Evolutionary conservation across 2,113 vertebrate genomes (phyloP), one percentile per base, ranked within the genome.

Genomic region (Labeo rohita): DNA sequence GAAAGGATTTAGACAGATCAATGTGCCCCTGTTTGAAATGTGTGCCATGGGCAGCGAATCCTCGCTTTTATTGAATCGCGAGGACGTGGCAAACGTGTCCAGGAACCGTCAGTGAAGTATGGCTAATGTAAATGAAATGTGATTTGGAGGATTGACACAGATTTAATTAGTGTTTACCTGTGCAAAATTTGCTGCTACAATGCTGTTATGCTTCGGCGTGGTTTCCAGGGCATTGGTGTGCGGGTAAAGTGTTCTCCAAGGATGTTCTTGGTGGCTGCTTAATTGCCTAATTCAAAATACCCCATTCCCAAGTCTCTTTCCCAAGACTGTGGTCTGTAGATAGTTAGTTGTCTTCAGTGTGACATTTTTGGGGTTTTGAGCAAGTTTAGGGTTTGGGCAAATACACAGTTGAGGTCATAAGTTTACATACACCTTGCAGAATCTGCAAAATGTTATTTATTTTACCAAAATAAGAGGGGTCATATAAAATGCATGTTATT

Each of bases 1-100:
- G 49, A 52, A 72, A 65, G 83, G 88, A 83, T 85, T 85, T 83
- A 66, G 68, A 85, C 73, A 74, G 83, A 89, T 87, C 85, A 87
- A 83, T 89, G 87, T n/a, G 2, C 36, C 47, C 45, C 45, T 63
- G 18, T 61, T 87, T 81, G 59, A 78, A 39, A 72, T 8, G 21
- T 77, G 43, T 50, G 78, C n/a, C 79, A 66, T 52, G 23, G 23
- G 56, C 21, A 63, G 72, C 9, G 34, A 43, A 63, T 73, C 68
- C 61, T 82, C 78, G 23, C 21, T 45, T 84, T 75, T 56, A n/a
- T 39, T 85, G 61, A 85, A 85, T 70, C 76, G 81, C 59, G 39
- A 21, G 43, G 68, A 61, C 66, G 28, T 28, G 81, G 70, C 68
- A 78, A 77, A 54, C 72, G 3, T 54, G 43, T 86, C 70, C 66